Evolutionary conservation across 2,888 invertebrate species (phyloP), one percentile per base, ranked within the genome.

Genomic region (Epirrhoe tristata): DNA sequence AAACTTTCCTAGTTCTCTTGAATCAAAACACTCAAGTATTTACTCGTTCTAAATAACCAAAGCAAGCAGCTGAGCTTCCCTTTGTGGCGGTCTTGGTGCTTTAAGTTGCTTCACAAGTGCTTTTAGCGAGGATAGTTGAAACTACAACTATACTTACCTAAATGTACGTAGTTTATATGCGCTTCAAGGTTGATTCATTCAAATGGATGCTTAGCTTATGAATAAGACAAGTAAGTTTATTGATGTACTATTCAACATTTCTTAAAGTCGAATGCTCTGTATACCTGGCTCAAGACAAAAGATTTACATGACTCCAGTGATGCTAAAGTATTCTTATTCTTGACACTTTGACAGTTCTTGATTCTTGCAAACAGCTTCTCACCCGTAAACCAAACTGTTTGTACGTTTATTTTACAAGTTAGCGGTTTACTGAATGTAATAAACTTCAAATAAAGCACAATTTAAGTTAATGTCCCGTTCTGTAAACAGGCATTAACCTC

Each of bases 401-500:
- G 34, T 34, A 4, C 34, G 7, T 34, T 10, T 43, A 43, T 12
- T 43, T 43, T 12, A 12, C 3, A 12, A 12, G 6, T 36, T 36
- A 36, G 4, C 10, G 10, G 12, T 43, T 16, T 48, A 16, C 46
- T 5, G 6, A 46, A 46, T 46, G 36, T n/a, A 14, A n/a, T n/a
- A 14, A 4, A n/a, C 14, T 14, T 14, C n/a, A 10, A 14, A 14
- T 46, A n/a, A 46, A 10, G 46, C 34, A 34, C 36, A 48, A 48
- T 48, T 58, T 7, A 6, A 55, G 58, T 64, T 59, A 50, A 62
- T 67, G 39, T 57, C 50, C 16, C 43, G 55, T 53, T 17, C 43
- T 58, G 59, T 63, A 52, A 63, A 63, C 63, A 66, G 58, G 67
- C 66, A 17, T 63, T 52, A 59, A 63, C 66, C 61, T 64, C 72